Conservation (phyloP, 2,888 invertebrate genomes). For the Notodonta ziczac region DNA sequence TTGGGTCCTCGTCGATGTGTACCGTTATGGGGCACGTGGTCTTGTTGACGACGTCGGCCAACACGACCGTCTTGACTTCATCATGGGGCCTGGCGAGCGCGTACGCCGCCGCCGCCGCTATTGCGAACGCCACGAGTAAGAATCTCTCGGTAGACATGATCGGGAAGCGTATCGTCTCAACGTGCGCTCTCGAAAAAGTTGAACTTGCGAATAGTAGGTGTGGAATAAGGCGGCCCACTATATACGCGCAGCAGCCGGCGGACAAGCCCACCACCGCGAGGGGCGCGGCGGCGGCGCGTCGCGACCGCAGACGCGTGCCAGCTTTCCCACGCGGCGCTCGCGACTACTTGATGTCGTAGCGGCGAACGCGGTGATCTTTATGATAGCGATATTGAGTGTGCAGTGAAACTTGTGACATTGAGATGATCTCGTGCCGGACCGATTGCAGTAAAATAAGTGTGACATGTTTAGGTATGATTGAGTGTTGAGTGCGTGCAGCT, state of each 20-base stretch:
- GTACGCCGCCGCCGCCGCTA: conserved; percentile 34
- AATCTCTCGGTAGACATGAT: conserved; percentile 31
- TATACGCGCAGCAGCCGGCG: conserved; percentile 24
- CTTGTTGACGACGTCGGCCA: conserved; percentile 58
- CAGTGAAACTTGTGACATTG: not conserved
- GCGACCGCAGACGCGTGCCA: not conserved
- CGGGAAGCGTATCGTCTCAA: conserved; percentile 19
- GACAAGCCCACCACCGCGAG: not conserved
- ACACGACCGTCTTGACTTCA: conserved; percentile 49
- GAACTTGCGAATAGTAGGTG: conserved; percentile 57
- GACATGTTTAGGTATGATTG: not conserved
- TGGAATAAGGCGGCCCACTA: conserved; percentile 30
- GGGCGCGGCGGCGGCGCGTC: not conserved
- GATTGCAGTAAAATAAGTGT: not conserved
- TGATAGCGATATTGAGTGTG: not conserved
- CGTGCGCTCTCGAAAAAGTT: conserved; percentile 51
- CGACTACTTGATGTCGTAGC: not conserved
- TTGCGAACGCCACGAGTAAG: conserved; percentile 26
- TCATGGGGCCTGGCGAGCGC: conserved; percentile 34
- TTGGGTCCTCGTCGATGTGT: conserved; percentile 54
- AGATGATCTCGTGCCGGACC: not conserved
- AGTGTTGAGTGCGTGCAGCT: not conserved
- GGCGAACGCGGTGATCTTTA: not conserved
- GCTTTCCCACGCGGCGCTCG: not conserved
- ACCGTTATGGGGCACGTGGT: conserved; percentile 72